phyloP scores from a whole-genome alignment of 2,113 vertebrate genomes.

The Elgaria multicarinata region DNA sequence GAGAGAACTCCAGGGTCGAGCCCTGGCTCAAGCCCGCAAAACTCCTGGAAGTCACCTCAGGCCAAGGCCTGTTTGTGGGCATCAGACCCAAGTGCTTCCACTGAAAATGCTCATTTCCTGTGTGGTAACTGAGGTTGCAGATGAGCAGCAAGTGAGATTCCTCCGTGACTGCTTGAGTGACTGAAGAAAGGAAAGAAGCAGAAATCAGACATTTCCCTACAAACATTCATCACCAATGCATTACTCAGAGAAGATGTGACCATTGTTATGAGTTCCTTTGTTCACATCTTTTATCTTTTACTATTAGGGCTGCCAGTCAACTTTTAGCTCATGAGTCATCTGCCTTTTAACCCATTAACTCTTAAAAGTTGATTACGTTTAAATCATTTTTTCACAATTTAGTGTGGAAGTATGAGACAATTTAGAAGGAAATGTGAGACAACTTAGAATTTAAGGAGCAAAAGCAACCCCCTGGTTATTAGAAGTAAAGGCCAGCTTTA shows the following conservation, averaged over 20 bases:
- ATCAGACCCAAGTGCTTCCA: constrained; percentile 56
- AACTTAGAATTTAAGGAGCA: neutral
- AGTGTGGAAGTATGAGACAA: neutral
- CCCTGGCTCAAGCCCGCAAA: neutral
- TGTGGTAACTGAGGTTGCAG: constrained; percentile 50
- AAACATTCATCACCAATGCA: neutral
- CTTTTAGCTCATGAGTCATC: neutral
- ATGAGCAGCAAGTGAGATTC: constrained; percentile 49
- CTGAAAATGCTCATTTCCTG: constrained; percentile 63
- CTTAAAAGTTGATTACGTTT: neutral
- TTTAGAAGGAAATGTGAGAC: neutral
- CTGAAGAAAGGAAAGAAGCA: constrained; percentile 40
- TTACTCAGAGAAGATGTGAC: neutral
- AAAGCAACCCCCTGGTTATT: neutral
- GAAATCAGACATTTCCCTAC: too few species aligned
- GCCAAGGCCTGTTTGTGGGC: neutral
- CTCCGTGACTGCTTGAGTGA: constrained; percentile 36
- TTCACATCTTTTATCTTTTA: neutral
- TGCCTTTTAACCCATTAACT: neutral
- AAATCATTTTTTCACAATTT: neutral
- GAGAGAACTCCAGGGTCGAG: constrained; percentile 43
- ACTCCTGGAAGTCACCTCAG: fast-evolving
- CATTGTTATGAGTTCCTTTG: neutral
- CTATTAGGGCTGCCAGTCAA: neutral
- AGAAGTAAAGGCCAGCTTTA: neutral